A percentile compares a stretch with the other conserved stretches of the same genome.
phyloP scores from a whole-genome alignment of 2,797 vertebrate genomes.

The Diplodus puntazzo region DNA sequence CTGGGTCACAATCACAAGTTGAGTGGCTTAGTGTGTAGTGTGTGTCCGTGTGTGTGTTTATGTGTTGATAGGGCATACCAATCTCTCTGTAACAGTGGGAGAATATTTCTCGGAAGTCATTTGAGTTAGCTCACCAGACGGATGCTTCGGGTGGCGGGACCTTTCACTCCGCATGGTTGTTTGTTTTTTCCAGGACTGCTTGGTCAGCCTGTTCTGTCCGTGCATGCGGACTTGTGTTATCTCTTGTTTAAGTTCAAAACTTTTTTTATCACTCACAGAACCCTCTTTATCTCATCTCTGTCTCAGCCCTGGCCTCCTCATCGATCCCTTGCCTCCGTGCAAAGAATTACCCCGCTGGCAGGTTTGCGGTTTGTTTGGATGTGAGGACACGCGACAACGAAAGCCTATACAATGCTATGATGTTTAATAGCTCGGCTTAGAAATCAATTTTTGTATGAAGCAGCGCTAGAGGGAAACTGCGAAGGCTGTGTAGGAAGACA shows the following conservation, averaged over 20 bases:
- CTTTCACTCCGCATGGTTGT: conserved; percentile 60
- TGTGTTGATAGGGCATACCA: conserved; percentile 10
- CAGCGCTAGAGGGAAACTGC: neutral
- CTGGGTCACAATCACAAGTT: conserved; percentile 36
- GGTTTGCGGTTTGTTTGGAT: conserved; percentile 23
- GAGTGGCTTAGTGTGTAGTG: conserved; percentile 3
- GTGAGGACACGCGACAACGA: conserved; percentile 5
- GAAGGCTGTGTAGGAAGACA: conserved; percentile 2
- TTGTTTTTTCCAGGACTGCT: conserved; percentile 67
- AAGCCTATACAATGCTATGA: neutral
- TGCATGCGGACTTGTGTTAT: conserved; percentile 38
- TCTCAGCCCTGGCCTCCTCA: conserved; percentile 59
- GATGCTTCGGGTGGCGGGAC: conserved; percentile 46
- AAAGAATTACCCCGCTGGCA: conserved; percentile 17
- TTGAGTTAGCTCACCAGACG: conserved; percentile 46
- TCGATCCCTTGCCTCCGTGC: conserved; percentile 54
- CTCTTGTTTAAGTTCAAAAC: conserved; percentile 67
- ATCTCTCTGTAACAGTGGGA: conserved; percentile 13
- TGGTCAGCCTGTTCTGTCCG: conserved; percentile 70
- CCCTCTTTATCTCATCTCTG: conserved; percentile 70
- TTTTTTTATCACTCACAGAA: conserved; percentile 69
- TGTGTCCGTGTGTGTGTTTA: conserved; percentile 20
- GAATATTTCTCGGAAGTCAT: conserved; percentile 59
- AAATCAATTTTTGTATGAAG: conserved; percentile 7
- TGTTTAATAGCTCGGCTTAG: neutral